phyloP scores from a whole-genome alignment of 2,797 vertebrate species.

The Chiroxiphia lanceolata region DNA sequence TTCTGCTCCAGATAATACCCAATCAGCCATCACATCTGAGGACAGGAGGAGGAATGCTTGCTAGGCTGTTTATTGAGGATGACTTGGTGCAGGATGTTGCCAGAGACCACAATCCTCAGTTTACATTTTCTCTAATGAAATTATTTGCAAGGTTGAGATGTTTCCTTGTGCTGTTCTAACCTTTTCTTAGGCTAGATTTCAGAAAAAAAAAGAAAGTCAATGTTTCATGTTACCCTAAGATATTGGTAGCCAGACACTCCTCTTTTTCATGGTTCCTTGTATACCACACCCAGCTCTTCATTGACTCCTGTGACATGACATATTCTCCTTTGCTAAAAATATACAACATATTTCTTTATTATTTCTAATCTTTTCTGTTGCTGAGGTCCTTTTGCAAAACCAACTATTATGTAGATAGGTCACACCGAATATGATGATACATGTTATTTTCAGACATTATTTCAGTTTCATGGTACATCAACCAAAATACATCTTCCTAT shows the following conservation, averaged over 20 bases:
- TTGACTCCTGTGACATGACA: background rate
- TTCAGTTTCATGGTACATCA: background rate
- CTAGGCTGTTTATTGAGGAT: background rate
- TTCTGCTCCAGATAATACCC: background rate
- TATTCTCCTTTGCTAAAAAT: background rate
- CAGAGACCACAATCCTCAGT: background rate
- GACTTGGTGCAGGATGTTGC: background rate
- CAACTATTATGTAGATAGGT: background rate
- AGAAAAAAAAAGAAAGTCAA: background rate
- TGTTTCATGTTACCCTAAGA: background rate
- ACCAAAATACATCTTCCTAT: background rate
- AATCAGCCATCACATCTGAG: background rate
- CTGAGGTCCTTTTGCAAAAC: background rate
- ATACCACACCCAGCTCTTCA: background rate
- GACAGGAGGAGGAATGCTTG: background rate
- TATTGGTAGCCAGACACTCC: background rate
- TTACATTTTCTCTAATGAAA: background rate
- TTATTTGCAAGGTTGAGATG: background rate
- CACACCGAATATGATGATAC: background rate
- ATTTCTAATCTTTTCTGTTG: background rate
- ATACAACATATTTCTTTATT: background rate
- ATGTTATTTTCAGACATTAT: background rate
- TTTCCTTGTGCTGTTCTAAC: background rate
- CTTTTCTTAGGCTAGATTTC: background rate
- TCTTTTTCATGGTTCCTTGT: background rate